A percentile compares a stretch with the other conserved stretches of the same genome.
Conservation (phyloP, 2,113 vertebrate genomes). For the Salvator merianae region DNA sequence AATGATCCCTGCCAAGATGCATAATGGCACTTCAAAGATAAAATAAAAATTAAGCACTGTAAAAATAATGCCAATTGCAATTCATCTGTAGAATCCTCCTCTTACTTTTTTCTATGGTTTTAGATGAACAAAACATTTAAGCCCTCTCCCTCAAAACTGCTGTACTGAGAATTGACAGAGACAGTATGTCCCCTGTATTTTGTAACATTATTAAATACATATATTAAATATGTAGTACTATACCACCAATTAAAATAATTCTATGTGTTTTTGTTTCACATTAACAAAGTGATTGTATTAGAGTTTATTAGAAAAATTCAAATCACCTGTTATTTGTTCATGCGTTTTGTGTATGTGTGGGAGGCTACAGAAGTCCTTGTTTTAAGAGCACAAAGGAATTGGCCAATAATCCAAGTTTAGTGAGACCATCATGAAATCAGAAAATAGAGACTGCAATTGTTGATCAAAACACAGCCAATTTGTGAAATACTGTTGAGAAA, state of each 20-base stretch:
- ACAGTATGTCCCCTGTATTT: neutral
- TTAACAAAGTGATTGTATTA: no score
- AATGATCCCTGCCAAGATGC: neutral
- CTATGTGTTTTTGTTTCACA: neutral
- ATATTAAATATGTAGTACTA: neutral
- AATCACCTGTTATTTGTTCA: neutral
- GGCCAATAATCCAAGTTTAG: no score
- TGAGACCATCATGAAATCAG: no score
- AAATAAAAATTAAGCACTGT: neutral
- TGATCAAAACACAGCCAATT: neutral
- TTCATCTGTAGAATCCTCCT: neutral
- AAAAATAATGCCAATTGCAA: neutral
- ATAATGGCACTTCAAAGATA: neutral
- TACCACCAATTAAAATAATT: neutral
- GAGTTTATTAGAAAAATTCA: rapidly evolving
- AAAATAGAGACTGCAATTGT: neutral
- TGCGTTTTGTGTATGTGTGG: no score
- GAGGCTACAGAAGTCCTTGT: neutral
- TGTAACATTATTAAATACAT: neutral
- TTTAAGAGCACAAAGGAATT: neutral
- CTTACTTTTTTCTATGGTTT: neutral
- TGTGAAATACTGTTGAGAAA: slow-evolving; percentile 1
- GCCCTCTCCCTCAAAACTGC: neutral
- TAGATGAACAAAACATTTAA: neutral
- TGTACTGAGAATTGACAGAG: neutral